Conservation (phyloP, 2,113 vertebrate species). For the Procavia capensis region DNA sequence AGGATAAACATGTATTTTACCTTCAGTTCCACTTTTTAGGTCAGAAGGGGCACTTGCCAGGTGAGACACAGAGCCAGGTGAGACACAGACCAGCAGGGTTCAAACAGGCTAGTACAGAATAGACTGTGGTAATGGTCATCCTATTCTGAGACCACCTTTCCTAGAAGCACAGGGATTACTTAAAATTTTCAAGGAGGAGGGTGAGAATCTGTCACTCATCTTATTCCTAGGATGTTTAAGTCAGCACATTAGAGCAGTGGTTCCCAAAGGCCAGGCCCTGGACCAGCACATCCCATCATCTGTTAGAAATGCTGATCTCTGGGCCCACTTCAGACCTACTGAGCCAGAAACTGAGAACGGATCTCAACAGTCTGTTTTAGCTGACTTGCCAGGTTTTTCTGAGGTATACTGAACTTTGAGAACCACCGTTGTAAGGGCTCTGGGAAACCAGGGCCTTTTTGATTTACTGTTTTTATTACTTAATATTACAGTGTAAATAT, state of each 20-base stretch:
- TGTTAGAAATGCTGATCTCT: background rate
- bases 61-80: background rate
- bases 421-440: background rate
- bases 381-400: background rate
- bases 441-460: background rate
- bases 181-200: background rate
- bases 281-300: background rate
- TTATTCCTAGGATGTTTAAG: background rate
- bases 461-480: background rate
- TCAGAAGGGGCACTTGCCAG: background rate
- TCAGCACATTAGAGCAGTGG: background rate
- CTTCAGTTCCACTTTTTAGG: background rate
- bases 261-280: background rate
- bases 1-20: background rate
- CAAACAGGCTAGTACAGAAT: background rate
- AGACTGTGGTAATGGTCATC: background rate
- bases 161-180: background rate
- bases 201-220: background rate
- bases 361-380: background rate
- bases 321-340: background rate
- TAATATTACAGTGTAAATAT: background rate
- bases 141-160: background rate
- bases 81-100: background rate
- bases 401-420: background rate
- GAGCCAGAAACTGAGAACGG: background rate